Evolutionary conservation across 2,888 invertebrate species (phyloP), one percentile per base, ranked within the genome.

Genomic region (Hesperia comma): DNA sequence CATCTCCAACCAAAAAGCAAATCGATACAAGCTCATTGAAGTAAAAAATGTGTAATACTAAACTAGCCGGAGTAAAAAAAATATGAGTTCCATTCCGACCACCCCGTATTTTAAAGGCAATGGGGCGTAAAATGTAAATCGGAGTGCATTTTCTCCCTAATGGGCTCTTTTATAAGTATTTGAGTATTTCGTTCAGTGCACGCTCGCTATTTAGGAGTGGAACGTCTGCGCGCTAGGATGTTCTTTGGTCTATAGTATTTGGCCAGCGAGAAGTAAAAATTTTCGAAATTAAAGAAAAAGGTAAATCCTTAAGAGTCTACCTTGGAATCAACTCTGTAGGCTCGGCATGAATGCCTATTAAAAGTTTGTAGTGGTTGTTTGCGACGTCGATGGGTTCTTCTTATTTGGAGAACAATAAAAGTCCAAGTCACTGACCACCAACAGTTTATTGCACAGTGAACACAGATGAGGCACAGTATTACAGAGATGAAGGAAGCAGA

Each of bases 161-260:
- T 64, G 63, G 63, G 51, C 10, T 43, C 63, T 57, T 51, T 64
- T 64, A 58, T 64, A 64, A 57, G 51, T 64, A 64, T 64, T 63
- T 58, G 63, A 40, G 43, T 49, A 49, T 49, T 37, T 56, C 56
- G 40, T 53, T 53, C 32, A 33, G 26, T 58, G 43, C 57, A 58
- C n/a, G 26, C 15, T 26, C 43, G 43, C 41, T 58, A 19, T 26
- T 58, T 58, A 26, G 43, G 6, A 58, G 7, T 26, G 10, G 26
- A 43, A 19, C 40, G 57, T 57, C 56, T 57, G 19, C n/a, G 26
- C 5, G 15, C 15, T 14, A 17, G 2, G 33, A 55, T 15, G 26
- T 14, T 26, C 15, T 41, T 21, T 37, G 17, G 12, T 58, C 26
- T 43, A 14, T 58, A 43, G 15, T 14, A 21, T 5, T 19, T 14